Conservation (phyloP, 2,888 invertebrate species). For the Drosophila birchii region DNA sequence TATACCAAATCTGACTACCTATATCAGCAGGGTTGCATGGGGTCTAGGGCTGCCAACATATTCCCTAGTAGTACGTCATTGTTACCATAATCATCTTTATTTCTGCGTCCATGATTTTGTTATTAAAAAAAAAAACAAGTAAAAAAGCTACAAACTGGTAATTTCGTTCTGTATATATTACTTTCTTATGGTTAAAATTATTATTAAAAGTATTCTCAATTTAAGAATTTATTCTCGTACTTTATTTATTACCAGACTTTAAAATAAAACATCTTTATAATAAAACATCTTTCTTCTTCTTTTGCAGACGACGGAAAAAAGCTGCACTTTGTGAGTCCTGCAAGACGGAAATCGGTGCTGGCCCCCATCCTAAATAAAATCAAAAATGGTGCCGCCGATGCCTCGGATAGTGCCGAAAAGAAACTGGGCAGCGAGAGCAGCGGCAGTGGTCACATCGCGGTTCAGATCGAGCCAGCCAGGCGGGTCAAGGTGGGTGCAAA, state of each 20-base stretch:
- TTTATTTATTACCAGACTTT: background rate
- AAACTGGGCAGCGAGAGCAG: constrained; percentile 74
- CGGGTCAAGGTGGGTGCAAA: constrained; percentile 82
- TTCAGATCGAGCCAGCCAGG: constrained; percentile 84
- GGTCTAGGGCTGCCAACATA: background rate
- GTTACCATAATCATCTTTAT: too few relatives aligned
- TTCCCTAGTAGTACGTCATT: too few relatives aligned
- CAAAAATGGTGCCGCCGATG: constrained; percentile 82
- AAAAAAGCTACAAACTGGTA: too few relatives aligned
- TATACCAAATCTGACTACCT: background rate
- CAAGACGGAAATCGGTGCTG: constrained; percentile 83
- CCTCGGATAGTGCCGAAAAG: constrained; percentile 71
- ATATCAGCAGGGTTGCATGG: background rate
- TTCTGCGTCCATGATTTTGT: too few relatives aligned
- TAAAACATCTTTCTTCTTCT: too few relatives aligned
- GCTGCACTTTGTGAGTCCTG: constrained; percentile 83
- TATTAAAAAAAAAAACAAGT: too few relatives aligned
- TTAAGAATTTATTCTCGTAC: too few relatives aligned
- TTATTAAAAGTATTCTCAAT: background rate
- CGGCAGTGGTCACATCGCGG: constrained; percentile 81
- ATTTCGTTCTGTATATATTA: too few relatives aligned
- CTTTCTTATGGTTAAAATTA: background rate
- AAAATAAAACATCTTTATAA: background rate
- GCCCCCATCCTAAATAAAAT: constrained; percentile 84
- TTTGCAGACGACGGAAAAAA: constrained; percentile 84